These are phyloP conservation scores for Herpailurus yagouaroundi DNA, from an alignment of 2,113 vertebrate species.

Conservation along the genomic window DNA sequence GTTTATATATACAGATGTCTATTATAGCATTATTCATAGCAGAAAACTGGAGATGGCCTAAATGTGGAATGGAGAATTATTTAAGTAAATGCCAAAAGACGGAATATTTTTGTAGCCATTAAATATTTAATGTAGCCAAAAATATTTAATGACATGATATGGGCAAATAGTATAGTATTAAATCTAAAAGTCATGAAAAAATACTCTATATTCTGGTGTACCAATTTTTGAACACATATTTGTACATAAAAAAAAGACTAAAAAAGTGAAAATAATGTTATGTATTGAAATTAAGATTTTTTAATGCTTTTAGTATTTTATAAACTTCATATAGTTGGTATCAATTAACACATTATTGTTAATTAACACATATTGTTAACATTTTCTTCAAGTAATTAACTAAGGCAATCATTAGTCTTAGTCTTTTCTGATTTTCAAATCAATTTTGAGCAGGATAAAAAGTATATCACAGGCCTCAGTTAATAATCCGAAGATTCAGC, in stretches of 20 bases:
- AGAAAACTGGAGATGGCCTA: not conserved
- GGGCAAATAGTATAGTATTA: not conserved
- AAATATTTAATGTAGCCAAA: conserved; percentile 1
- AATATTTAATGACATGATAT: not conserved
- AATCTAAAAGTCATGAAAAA: not conserved
- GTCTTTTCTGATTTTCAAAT: not conserved
- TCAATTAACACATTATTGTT: not conserved
- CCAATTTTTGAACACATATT: not conserved
- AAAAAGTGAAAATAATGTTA: conserved; percentile 12
- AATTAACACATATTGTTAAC: not conserved
- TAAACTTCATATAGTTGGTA: not conserved
- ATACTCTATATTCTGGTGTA: not conserved
- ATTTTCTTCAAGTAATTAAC: not conserved
- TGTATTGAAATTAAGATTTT: not conserved
- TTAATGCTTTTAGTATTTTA: not conserved
- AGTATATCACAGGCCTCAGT: not conserved
- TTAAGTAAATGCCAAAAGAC: not conserved
- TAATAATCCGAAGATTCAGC: not conserved
- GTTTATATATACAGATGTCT: not conserved
- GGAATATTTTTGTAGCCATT: not conserved
- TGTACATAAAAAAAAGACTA: not conserved
- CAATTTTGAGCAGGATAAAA: conserved; percentile 1
- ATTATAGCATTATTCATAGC: not conserved
- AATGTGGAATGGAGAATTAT: not conserved
- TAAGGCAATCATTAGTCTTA: not conserved